These are phyloP conservation scores for Battus philenor DNA, from an alignment of 1,140 invertebrate genomes.

Conservation along the genomic window DNA sequence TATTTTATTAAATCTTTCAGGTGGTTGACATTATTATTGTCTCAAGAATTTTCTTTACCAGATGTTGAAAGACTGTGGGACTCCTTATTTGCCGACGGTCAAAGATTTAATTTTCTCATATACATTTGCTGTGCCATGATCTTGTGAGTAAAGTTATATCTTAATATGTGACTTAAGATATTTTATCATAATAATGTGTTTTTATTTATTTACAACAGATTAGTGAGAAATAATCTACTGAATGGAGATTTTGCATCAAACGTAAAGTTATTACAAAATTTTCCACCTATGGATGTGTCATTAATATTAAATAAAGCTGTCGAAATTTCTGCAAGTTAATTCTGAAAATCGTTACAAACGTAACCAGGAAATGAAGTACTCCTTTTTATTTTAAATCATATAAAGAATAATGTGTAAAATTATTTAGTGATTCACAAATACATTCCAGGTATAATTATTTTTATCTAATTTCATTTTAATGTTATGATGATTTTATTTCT, in stretches of 20 bases:
- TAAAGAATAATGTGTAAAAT: neutral
- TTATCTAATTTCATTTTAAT: neutral
- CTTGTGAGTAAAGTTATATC: conserved; percentile 81
- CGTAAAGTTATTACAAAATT: conserved; percentile 88
- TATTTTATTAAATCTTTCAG: too few species aligned
- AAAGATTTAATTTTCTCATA: conserved; percentile 93
- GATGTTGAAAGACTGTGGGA: conserved; percentile 98
- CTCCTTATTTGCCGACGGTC: conserved; percentile 92
- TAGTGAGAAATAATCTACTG: conserved; percentile 88
- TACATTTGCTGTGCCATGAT: conserved; percentile 97
- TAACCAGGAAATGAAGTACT: neutral
- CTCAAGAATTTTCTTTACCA: conserved; percentile 97
- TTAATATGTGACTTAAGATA: neutral
- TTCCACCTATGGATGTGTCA: conserved; percentile 63
- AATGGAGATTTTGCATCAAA: conserved; percentile 92
- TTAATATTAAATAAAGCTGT: conserved; percentile 56
- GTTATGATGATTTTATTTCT: neutral
- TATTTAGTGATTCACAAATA: neutral
- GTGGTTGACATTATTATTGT: conserved; percentile 97
- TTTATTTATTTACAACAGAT: conserved; percentile 75
- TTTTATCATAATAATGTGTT: neutral
- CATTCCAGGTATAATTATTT: neutral
- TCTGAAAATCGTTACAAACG: neutral
- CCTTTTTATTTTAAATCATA: neutral
- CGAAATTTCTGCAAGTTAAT: conserved; percentile 25